Base-by-base conservation (phyloP, 2,888 invertebrate species). In the Phoronis australis region DNA sequence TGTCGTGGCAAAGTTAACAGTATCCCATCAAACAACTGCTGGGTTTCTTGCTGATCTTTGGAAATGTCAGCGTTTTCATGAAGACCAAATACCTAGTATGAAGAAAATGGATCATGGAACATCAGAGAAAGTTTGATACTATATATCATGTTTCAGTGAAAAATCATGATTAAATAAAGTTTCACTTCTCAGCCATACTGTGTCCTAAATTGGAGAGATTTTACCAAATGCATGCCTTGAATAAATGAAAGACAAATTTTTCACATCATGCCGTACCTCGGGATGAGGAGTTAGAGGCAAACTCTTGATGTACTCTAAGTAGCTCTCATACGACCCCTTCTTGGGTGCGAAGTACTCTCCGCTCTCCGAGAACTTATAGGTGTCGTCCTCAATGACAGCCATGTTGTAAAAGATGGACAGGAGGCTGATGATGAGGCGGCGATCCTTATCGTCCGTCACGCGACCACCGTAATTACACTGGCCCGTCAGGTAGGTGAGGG, bases 21-120 rank as follows among this genome's bases (percentile, higher is more conserved):
- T 41, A 76, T 73, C 4, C 70, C 69, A 42, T 69, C 68, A 65
- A 76, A 75, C 52, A 76, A 42, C 60, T 83, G 81, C 66, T 82
- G 81, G 1, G 90, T 86, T 53, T 76, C 75, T 40, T 76, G 69
- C 45, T 74, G 72, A 48, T 75, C 75, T 51, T 76, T 75, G 24
- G 70, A 66, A 48, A 76, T 71, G 53, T 76, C 75, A 21, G 76
- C 75, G 60, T 76, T 76, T 54, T 73, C 73, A 62, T 76, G 74
- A 3, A 76, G 55, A 20, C 76, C 76, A 67, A 74, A 76, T n/a
- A 74, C 73, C 75, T 75, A 54, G 15, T 54, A 31, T 15, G 23
- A 27, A 24, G 49, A 21, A 37, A 18, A 43, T 15, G 4, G 23
- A 21, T 18, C 6, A 12, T 24, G 24, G 18, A 21, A 27, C 9